A percentile compares a stretch with the other conserved stretches of the same genome.
Conservation (phyloP, 2,888 invertebrate species). For the Pristionchus arcanus region DNA sequence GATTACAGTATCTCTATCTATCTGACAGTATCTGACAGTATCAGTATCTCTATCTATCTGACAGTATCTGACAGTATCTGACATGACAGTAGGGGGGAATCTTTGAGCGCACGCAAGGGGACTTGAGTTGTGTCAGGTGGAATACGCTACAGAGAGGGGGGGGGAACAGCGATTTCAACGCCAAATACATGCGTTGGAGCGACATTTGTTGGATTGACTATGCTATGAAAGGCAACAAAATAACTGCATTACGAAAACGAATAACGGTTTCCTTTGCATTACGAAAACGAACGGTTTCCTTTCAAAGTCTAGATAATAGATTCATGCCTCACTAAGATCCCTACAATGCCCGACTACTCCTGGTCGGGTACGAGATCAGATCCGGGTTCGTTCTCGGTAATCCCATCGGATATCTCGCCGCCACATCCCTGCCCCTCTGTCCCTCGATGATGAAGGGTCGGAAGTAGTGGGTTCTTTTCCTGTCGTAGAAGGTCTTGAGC, state of each 20-base stretch:
- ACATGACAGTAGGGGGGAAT: neutral
- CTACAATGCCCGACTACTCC: slow-evolving; percentile 42
- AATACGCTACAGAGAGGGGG: neutral
- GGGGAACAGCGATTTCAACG: too few relatives aligned
- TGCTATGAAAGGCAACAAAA: too few relatives aligned
- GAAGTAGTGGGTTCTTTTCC: slow-evolving; percentile 70
- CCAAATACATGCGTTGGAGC: too few relatives aligned
- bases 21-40: slow-evolving; percentile 30
- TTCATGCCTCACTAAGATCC: too few relatives aligned
- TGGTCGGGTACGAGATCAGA: slow-evolving; percentile 27
- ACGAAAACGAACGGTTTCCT: too few relatives aligned
- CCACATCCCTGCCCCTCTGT: neutral
- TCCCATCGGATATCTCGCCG: slow-evolving; percentile 48
- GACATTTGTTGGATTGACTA: too few relatives aligned
- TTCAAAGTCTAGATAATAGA: too few relatives aligned
- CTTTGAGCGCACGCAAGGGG: slow-evolving; percentile 15
- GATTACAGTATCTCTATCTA: neutral
- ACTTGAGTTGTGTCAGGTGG: neutral
- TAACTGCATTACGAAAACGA: too few relatives aligned
- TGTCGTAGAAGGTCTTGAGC: slow-evolving; percentile 66
- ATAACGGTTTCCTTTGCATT: too few relatives aligned
- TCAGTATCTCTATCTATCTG: neutral
- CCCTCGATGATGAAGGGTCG: slow-evolving; percentile 61
- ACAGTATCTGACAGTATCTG: slow-evolving; percentile 35
- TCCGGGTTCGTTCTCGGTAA: slow-evolving; percentile 45